These are phyloP conservation scores for Apogon hyalosoma DNA, from an alignment of 2,797 vertebrate species.

Conservation along the genomic window DNA sequence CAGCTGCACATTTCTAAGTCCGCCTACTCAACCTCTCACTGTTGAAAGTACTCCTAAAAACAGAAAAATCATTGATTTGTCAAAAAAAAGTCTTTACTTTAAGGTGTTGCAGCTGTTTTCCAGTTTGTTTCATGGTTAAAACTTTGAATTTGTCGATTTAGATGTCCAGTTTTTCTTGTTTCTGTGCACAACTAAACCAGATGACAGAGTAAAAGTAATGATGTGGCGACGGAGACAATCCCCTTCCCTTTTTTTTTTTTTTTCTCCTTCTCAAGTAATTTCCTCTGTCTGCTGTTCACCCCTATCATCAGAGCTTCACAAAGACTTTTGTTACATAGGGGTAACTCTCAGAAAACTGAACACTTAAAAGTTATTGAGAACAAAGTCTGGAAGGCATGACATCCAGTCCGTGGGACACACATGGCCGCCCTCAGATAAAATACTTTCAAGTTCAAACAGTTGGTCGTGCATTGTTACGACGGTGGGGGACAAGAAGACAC, in stretches of 20 bases:
- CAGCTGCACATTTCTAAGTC: neutral
- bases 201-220: slow-evolving; percentile 10
- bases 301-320: slow-evolving; percentile 52
- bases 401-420: slow-evolving; percentile 73
- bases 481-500: slow-evolving; percentile 72
- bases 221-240: slow-evolving; percentile 30
- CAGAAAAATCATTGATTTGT: neutral
- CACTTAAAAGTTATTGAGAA: slow-evolving; percentile 69
- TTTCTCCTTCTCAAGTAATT: slow-evolving; percentile 27
- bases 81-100: neutral
- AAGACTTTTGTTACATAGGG: slow-evolving; percentile 71
- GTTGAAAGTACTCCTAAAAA: neutral
- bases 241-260: neutral
- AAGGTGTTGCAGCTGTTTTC: neutral
- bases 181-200: neutral
- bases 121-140: neutral
- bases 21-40: neutral
- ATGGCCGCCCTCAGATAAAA: slow-evolving; percentile 74
- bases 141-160: no score
- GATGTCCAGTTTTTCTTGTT: neutral
- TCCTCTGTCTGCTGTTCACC: slow-evolving; percentile 43
- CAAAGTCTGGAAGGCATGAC: slow-evolving; percentile 69
- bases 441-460: slow-evolving; percentile 76
- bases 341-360: slow-evolving; percentile 66
- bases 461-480: slow-evolving; percentile 70